phyloP scores from a whole-genome alignment of 2,797 vertebrate genomes.

The Oreortyx pictus region DNA sequence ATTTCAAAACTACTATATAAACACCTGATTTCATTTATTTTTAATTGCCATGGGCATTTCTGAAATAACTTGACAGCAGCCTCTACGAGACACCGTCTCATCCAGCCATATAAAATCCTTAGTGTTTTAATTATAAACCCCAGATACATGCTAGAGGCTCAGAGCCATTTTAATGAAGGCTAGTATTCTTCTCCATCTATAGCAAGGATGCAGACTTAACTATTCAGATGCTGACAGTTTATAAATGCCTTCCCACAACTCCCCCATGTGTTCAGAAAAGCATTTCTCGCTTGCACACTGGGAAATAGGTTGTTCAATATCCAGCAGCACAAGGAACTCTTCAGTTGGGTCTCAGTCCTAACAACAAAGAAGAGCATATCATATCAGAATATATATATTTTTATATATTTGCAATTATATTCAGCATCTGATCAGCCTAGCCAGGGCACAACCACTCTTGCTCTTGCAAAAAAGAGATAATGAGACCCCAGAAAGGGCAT shows the following conservation, averaged over 20 bases:
- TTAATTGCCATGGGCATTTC: background rate
- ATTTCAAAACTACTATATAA: background rate
- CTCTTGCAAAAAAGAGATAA: too few relatives aligned
- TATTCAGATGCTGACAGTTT: background rate
- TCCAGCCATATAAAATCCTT: background rate
- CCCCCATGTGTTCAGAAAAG: constrained; percentile 66
- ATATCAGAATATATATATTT: background rate
- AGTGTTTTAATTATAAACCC: constrained; percentile 7
- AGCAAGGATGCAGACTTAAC: constrained; percentile 15
- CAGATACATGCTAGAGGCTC: background rate
- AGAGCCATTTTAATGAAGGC: background rate
- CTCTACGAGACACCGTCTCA: background rate
- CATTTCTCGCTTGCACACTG: background rate
- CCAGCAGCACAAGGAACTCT: background rate
- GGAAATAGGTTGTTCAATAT: background rate
- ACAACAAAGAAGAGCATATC: background rate
- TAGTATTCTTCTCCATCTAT: background rate
- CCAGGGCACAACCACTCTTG: background rate
- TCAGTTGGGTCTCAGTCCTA: background rate
- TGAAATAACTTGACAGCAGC: constrained; percentile 8
- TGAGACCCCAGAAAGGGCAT: too few relatives aligned
- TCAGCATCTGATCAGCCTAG: background rate
- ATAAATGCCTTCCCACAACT: constrained; percentile 65
- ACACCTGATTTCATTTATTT: constrained; percentile 14
- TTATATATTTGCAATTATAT: background rate